Percentiles rank a stretch among this genome's conserved stretches.
Conservation (phyloP, 2,888 invertebrate species). For the Hemaris fuciformis region DNA sequence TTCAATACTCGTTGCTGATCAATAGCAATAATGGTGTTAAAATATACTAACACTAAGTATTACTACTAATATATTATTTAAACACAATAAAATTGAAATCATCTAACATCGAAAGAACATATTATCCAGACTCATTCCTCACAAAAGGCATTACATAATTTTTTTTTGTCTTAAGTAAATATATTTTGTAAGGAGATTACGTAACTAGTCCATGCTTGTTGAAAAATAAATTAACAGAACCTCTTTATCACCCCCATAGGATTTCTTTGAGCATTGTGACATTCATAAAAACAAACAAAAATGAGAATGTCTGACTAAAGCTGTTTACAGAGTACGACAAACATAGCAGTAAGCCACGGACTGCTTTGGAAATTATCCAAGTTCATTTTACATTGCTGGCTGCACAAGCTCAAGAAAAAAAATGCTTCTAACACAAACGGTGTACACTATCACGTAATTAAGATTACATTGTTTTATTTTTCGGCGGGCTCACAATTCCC, state of each 20-base stretch:
- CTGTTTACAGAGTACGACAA: slow-evolving; percentile 54
- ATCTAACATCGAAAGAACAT: too few species aligned
- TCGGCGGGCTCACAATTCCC: slow-evolving; percentile 34
- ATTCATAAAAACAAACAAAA: slow-evolving; percentile 46
- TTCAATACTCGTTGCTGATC: neutral
- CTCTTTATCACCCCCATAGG: slow-evolving; percentile 1
- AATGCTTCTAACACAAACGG: slow-evolving; percentile 34
- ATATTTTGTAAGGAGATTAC: neutral
- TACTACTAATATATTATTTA: too few species aligned
- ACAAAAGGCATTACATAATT: neutral
- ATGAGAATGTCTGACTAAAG: slow-evolving; percentile 42
- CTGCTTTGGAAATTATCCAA: slow-evolving; percentile 46
- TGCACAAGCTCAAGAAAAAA: slow-evolving; percentile 33
- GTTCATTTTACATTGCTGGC: slow-evolving; percentile 36
- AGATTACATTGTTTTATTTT: neutral
- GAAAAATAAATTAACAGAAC: neutral
- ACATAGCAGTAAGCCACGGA: slow-evolving; percentile 40
- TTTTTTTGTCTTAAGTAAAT: neutral
- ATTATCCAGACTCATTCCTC: too few species aligned
- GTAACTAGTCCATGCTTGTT: neutral
- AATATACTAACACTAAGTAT: too few species aligned
- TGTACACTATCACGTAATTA: slow-evolving; percentile 23
- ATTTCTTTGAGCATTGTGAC: slow-evolving; percentile 26
- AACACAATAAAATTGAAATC: too few species aligned
- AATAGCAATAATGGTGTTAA: neutral